Percentiles rank a stretch among this genome's conserved stretches.
phyloP scores from a whole-genome alignment of 1,140 invertebrate species.

The Cardiocondyla obscurior region DNA sequence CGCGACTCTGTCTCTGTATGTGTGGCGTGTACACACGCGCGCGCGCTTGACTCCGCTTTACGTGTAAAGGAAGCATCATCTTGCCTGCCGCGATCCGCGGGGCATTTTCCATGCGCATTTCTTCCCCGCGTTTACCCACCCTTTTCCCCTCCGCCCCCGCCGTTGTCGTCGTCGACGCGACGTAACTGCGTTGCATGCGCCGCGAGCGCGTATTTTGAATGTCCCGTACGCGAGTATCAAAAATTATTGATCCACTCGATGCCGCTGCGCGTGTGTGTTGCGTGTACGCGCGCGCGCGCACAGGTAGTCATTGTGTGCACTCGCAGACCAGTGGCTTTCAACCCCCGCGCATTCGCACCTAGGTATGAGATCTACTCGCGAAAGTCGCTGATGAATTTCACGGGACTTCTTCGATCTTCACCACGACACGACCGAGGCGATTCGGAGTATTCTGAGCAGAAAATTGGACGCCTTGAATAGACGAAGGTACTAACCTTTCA shows the following conservation, averaged over 20 bases:
- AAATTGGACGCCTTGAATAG: too few species aligned
- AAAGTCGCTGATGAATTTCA: not conserved
- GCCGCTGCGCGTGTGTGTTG: slow-evolving; percentile 47
- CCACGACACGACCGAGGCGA: too few species aligned
- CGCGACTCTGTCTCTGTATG: slow-evolving; percentile 15
- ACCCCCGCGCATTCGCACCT: not conserved
- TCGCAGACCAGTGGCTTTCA: slow-evolving; percentile 26
- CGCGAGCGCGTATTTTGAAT: slow-evolving; percentile 71
- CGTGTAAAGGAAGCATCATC: not conserved
- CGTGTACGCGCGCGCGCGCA: slow-evolving; percentile 18
- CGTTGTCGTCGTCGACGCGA: not conserved
- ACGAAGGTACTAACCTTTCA: too few species aligned
- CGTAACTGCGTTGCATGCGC: slow-evolving; percentile 46
- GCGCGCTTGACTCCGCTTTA: not conserved
- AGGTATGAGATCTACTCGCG: not conserved
- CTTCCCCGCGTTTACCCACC: not conserved
- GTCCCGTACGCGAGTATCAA: slow-evolving; percentile 72
- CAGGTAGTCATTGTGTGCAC: slow-evolving; percentile 35
- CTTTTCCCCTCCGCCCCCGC: not conserved
- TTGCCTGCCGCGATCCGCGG: not conserved
- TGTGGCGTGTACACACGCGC: not conserved
- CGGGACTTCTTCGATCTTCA: not conserved
- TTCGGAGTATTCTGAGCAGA: too few species aligned
- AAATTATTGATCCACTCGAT: slow-evolving; percentile 79
- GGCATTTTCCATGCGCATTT: slow-evolving; percentile 29